These are phyloP conservation scores for Albula goreensis DNA, from an alignment of 2,113 vertebrate genomes.

Conservation along the genomic window DNA sequence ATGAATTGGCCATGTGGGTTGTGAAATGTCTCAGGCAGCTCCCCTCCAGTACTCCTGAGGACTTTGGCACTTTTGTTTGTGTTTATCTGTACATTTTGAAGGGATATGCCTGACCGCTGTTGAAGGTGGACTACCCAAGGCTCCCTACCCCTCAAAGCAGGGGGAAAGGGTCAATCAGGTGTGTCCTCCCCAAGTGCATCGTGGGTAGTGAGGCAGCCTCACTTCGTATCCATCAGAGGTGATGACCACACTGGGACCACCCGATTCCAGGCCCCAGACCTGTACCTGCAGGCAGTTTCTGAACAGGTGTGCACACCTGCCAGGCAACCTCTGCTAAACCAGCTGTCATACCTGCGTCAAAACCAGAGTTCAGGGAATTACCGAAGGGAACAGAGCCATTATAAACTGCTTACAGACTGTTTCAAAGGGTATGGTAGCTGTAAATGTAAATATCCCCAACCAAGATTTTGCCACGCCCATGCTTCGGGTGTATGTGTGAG, in stretches of 20 bases:
- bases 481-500: conserved; percentile 74
- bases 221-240: conserved; percentile 37
- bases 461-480: conserved; percentile 67
- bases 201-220: not conserved
- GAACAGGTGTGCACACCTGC: conserved; percentile 69
- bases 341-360: conserved; percentile 78
- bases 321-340: conserved; percentile 70
- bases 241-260: conserved; percentile 45
- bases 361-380: conserved; percentile 81
- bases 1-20: conserved; percentile 31
- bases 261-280: conserved; percentile 51
- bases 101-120: conserved; percentile 27
- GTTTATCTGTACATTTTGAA: conserved; percentile 43
- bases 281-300: conserved; percentile 67
- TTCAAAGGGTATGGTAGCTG: conserved; percentile 76
- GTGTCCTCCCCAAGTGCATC: not conserved
- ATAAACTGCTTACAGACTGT: conserved; percentile 80
- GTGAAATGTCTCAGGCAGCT: conserved; percentile 36
- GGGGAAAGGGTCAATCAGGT: conserved; percentile 27
- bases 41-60: conserved; percentile 31
- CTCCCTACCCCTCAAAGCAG: conserved; percentile 26
- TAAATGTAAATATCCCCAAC: conserved; percentile 73
- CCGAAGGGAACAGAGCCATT: conserved; percentile 82
- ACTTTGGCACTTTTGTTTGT: conserved; percentile 40
- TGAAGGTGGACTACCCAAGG: conserved; percentile 42